Base-by-base conservation (phyloP, 2,888 invertebrate species). In the Ennomos fuscantarius region DNA sequence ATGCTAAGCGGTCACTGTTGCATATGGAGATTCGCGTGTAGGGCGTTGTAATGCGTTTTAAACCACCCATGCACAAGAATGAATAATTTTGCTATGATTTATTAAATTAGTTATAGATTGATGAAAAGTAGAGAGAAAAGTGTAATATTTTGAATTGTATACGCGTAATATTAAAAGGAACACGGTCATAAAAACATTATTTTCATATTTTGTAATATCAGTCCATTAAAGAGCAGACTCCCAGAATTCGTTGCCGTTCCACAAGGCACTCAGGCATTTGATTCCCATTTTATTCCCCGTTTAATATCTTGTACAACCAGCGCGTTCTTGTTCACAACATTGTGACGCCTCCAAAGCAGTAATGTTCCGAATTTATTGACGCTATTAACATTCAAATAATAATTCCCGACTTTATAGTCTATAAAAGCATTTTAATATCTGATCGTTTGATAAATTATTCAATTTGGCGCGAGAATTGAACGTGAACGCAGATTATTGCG, bases 371-470 rank as follows among this genome's bases (percentile, higher is more conserved):
- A 89, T 89, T 89, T 89, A 89, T 88, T 71, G 84, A 59, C 55
- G 82, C 86, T 78, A 87, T 89, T 84, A 88, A 87, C 88, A 85
- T 82, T 86, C 78, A 83, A 86, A 89, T 87, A 86, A 87, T 88
- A 86, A 87, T 87, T 84, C 75, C 74, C 69, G 76, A 80, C 79
- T 87, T 89, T 88, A 89, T 86, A 78, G 86, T 74, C 86, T 78
- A 84, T 87, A 88, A 87, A 86, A 83, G 76, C 77, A 82, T 82
- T 86, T 87, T 87, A 84, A 87, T 88, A 86, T 84, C 82, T 63
- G 76, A 77, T 75, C 82, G 79, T 85, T 84, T 81, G 78, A 81
- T 84, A 82, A 82, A 86, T 87, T 84, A 86, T 88, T 87, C 82
- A 85, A 86, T 86, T 86, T 79, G 66, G 70, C 43, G 42, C 42